Evolutionary conservation across 2,113 vertebrate species (phyloP).

Genomic region (Lophius piscatorius): DNA sequence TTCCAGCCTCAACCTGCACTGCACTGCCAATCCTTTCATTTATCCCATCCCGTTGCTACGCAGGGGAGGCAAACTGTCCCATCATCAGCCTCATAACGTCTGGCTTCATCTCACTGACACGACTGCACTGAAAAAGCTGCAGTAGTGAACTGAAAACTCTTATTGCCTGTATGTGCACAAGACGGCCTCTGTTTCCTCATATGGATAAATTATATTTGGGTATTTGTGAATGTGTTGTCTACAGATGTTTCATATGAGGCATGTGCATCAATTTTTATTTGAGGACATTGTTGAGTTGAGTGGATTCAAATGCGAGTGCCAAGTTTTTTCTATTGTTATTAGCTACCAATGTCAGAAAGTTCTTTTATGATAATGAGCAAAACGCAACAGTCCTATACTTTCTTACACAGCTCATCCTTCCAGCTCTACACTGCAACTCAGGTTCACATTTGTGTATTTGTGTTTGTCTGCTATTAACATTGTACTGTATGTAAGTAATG

Average conservation of each 20-base stretch:
- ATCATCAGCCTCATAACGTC: constrained; percentile 32
- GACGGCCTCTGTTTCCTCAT: too few species aligned
- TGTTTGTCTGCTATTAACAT: constrained; percentile 38
- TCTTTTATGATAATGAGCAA: constrained; percentile 4
- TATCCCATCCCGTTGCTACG: constrained; percentile 45
- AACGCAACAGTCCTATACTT: constrained; percentile 13
- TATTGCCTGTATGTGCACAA: too few species aligned
- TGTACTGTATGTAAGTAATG: constrained; percentile 49
- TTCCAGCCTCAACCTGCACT: constrained; percentile 37
- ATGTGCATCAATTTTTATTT: constrained; percentile 3
- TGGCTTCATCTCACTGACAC: constrained; percentile 40
- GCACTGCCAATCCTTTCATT: constrained; percentile 35
- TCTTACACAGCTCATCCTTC: constrained; percentile 10
- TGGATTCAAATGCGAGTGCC: constrained; percentile 38
- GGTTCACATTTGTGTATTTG: constrained; percentile 59
- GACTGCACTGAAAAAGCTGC: constrained; percentile 21
- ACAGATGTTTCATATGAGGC: not conserved
- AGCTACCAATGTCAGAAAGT: constrained; percentile 25
- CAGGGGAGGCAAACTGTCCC: constrained; percentile 42
- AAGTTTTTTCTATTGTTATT: constrained; percentile 28
- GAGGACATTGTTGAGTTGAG: constrained; percentile 16
- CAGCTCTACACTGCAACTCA: constrained; percentile 57
- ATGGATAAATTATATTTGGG: constrained; percentile 1
- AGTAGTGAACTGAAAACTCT: too few species aligned
- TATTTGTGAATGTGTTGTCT: constrained; percentile 10